Conservation (phyloP, 2,888 invertebrate genomes). For the Thymelicus acteon region DNA sequence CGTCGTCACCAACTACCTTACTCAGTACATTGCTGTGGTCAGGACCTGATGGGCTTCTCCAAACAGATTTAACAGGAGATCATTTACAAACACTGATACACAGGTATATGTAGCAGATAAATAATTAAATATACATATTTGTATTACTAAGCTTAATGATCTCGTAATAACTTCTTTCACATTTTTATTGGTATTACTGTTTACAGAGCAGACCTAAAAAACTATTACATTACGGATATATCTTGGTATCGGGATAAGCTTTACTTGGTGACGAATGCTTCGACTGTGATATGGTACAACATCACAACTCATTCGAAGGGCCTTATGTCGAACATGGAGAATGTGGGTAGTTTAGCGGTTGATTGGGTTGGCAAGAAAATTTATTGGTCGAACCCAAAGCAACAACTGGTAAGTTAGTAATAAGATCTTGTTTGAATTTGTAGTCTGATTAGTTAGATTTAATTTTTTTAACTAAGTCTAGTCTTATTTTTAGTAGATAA, state of each 20-base stretch:
- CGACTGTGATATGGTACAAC: conserved; percentile 89
- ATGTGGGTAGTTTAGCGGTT: conserved; percentile 92
- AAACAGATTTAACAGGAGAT: conserved; percentile 93
- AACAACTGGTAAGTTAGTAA: conserved; percentile 88
- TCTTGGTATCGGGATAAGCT: conserved; percentile 91
- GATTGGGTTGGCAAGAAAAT: conserved; percentile 96
- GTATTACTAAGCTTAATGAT: neutral
- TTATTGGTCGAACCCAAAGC: conserved; percentile 95
- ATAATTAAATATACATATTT: too few species aligned
- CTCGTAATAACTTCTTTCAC: too few species aligned
- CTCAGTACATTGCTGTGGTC: conserved; percentile 90
- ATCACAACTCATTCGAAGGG: conserved; percentile 85
- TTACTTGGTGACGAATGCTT: conserved; percentile 90
- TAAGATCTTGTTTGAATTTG: neutral
- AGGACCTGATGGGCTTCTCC: conserved; percentile 89
- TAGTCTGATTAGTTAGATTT: too few species aligned
- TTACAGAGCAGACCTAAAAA: conserved; percentile 78
- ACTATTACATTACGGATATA: conserved; percentile 88
- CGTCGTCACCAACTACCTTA: conserved; percentile 79
- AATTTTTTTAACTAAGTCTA: too few species aligned
- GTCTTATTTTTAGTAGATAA: too few species aligned
- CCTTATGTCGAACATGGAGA: conserved; percentile 86
- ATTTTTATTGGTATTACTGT: neutral
- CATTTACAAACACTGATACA: conserved; percentile 88
- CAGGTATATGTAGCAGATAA: conserved; percentile 54